A percentile compares a stretch with the other conserved stretches of the same genome.
These are phyloP conservation scores for Phenganax marumi DNA, from an alignment of 92 coral and sea anemone genomes.

Conservation along the genomic window DNA sequence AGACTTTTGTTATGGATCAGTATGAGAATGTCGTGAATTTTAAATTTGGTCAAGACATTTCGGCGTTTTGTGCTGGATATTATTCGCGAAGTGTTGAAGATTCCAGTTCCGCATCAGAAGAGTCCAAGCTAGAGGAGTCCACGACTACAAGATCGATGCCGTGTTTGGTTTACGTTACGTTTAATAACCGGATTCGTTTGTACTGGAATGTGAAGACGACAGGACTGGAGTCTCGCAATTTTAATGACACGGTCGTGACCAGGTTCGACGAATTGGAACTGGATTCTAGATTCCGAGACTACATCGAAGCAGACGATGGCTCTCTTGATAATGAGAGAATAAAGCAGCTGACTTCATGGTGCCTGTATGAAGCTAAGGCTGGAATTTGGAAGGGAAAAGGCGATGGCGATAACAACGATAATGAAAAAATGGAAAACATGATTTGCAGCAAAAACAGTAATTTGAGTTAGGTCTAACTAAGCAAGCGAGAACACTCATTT, in stretches of 20 bases:
- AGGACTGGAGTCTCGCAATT: slow-evolving; percentile 61
- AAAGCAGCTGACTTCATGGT: slow-evolving; percentile 55
- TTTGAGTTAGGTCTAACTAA: too few relatives aligned
- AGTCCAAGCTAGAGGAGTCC: too few relatives aligned
- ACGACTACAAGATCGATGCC: slow-evolving; percentile 26
- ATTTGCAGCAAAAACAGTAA: too few relatives aligned
- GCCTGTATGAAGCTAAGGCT: slow-evolving; percentile 51
- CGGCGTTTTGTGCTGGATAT: slow-evolving; percentile 81
- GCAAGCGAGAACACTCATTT: too few relatives aligned
- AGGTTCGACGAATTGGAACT: slow-evolving; percentile 8
- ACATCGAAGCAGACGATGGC: slow-evolving; percentile 33
- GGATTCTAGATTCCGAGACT: slow-evolving; percentile 10
- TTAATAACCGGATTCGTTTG: slow-evolving; percentile 70
- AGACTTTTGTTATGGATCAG: slow-evolving; percentile 74
- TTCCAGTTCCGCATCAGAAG: slow-evolving; percentile 26
- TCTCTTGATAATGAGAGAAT: slow-evolving; percentile 49
- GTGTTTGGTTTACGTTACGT: slow-evolving; percentile 85
- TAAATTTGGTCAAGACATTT: slow-evolving; percentile 72
- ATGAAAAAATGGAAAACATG: neutral
- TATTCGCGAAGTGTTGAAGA: slow-evolving; percentile 61
- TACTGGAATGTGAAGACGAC: slow-evolving; percentile 72
- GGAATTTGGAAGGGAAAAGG: neutral
- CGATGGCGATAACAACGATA: too few relatives aligned
- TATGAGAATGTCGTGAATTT: slow-evolving; percentile 80
- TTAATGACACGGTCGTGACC: slow-evolving; percentile 53